Evolutionary conservation across 2,888 invertebrate species (phyloP).

Genomic region (Schizotus pectinicornis): DNA sequence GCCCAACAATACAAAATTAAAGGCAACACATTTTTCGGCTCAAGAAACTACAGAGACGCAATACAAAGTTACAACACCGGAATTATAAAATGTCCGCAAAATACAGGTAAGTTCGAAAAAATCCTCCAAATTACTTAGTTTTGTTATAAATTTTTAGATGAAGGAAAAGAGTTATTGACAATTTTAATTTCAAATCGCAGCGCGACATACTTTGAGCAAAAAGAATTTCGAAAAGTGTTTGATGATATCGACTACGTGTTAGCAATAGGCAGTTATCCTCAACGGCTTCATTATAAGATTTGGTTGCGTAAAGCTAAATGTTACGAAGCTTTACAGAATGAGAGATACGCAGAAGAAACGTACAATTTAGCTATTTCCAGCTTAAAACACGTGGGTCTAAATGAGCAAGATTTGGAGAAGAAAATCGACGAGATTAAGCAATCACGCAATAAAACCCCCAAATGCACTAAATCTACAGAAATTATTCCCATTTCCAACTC

Average conservation of each 20-base stretch:
- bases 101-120: slow-evolving; percentile 65
- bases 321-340: slow-evolving; percentile 70
- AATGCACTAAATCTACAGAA: slow-evolving; percentile 69
- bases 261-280: slow-evolving; percentile 69
- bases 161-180: slow-evolving; percentile 62
- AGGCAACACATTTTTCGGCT: slow-evolving; percentile 76
- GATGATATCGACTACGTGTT: slow-evolving; percentile 74
- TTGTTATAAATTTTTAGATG: slow-evolving; percentile 54
- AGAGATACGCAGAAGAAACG: slow-evolving; percentile 67
- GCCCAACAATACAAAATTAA: slow-evolving; percentile 71
- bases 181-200: slow-evolving; percentile 82
- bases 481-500: slow-evolving; percentile 56
- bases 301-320: slow-evolving; percentile 77
- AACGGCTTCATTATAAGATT: slow-evolving; percentile 75
- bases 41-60: slow-evolving; percentile 72
- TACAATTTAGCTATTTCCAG: slow-evolving; percentile 72
- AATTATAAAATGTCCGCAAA: slow-evolving; percentile 70
- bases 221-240: slow-evolving; percentile 70
- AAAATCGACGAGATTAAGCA: slow-evolving; percentile 46
- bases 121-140: slow-evolving; percentile 9
- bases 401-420: slow-evolving; percentile 57
- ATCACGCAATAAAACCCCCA: slow-evolving; percentile 54
- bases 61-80: slow-evolving; percentile 73
- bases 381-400: slow-evolving; percentile 70
- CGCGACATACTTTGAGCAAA: slow-evolving; percentile 76